Conservation (phyloP, 2,797 vertebrate species). For the Propithecus deckenii region DNA sequence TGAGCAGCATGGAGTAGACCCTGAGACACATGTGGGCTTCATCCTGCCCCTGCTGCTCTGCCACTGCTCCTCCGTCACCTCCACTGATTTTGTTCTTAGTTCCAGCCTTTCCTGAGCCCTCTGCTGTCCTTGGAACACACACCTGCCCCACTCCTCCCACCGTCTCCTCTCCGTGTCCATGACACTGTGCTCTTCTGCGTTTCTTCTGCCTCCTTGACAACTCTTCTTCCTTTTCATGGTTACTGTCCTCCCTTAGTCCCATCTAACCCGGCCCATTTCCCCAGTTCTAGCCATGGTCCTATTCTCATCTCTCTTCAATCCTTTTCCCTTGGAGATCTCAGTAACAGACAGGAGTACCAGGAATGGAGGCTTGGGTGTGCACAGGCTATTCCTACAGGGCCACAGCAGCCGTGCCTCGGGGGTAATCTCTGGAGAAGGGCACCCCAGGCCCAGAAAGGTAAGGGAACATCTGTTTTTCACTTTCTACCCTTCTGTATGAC, state of each 20-base stretch:
- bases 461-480: neutral
- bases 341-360: neutral
- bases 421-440: neutral
- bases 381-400: neutral
- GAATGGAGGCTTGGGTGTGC: neutral
- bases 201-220: neutral
- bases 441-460: neutral
- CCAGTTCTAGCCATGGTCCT: neutral
- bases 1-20: neutral
- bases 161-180: neutral
- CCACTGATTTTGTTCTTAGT: neutral
- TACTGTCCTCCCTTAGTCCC: neutral
- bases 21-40: neutral
- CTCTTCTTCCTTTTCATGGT: neutral
- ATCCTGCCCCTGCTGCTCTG: neutral
- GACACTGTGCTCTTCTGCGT: fast-evolving
- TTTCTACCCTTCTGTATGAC: neutral
- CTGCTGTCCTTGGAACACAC: neutral
- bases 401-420: neutral
- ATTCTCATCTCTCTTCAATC: neutral
- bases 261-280: neutral
- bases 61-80: neutral
- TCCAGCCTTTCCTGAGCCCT: neutral
- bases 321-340: neutral
- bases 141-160: neutral